Conservation (phyloP, 2,113 vertebrate genomes). For the Eretmochelys imbricata region DNA sequence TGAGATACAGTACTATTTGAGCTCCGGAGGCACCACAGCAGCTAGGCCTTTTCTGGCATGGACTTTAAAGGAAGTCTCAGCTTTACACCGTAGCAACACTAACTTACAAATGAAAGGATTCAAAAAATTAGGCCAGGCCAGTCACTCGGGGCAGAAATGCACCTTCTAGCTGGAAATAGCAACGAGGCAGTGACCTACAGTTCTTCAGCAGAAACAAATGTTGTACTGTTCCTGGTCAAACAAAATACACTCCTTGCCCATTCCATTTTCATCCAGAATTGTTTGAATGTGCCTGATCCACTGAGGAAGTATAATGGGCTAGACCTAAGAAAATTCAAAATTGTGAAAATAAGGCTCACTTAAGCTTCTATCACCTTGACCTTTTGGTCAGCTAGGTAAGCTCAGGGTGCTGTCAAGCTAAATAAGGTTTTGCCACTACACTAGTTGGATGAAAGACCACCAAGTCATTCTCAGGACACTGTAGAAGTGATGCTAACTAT, state of each 20-base stretch:
- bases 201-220: neutral
- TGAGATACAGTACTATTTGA: neutral
- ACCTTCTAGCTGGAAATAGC: neutral
- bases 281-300: neutral
- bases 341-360: neutral
- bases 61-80: neutral
- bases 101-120: neutral
- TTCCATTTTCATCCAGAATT: neutral
- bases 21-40: neutral
- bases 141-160: neutral
- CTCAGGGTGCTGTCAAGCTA: neutral
- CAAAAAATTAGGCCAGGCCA: neutral
- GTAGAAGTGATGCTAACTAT: neutral
- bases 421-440: accelerated
- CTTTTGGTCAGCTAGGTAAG: accelerated
- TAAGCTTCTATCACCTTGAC: neutral
- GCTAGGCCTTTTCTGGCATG: neutral
- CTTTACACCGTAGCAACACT: neutral
- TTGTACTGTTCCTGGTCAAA: accelerated
- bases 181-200: accelerated
- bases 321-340: neutral
- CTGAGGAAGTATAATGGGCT: neutral
- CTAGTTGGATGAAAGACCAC: neutral
- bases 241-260: neutral
- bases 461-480: neutral